These are phyloP conservation scores for Argentina silus DNA, from an alignment of 2,797 vertebrate genomes.

Conservation along the genomic window DNA sequence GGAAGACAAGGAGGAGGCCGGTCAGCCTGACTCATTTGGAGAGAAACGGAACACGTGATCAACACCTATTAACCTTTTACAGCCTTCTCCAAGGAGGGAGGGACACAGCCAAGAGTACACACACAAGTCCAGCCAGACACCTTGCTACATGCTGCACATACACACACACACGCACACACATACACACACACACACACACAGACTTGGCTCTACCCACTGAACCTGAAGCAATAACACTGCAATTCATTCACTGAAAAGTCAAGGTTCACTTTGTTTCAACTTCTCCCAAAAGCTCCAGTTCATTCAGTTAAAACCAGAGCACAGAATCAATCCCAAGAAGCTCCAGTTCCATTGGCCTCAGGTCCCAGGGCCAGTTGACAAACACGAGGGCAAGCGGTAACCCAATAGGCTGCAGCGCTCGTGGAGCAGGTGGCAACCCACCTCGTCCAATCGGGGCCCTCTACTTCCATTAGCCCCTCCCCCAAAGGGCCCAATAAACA, in stretches of 20 bases:
- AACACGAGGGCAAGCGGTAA: constrained; percentile 52
- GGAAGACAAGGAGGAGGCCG: constrained; percentile 14
- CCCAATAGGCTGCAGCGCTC: constrained; percentile 67
- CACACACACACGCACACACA: constrained; percentile 20
- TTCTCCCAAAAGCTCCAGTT: constrained; percentile 34
- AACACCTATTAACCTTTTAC: constrained; percentile 65
- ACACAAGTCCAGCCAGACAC: constrained; percentile 13
- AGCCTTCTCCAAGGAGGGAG: constrained; percentile 30
- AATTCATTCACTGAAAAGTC: constrained; percentile 37
- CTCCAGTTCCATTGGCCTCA: constrained; percentile 35
- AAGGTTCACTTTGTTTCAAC: constrained; percentile 54
- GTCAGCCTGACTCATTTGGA: constrained; percentile 28
- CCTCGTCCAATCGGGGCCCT: constrained; percentile 60
- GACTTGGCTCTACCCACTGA: constrained; percentile 13
- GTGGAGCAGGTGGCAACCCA: constrained; percentile 63
- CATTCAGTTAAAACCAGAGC: constrained; percentile 39
- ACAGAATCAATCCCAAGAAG: constrained; percentile 47
- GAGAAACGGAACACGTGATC: constrained; percentile 41
- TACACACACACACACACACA: neutral
- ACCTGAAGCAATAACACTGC: constrained; percentile 29
- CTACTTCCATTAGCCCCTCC: constrained; percentile 62
- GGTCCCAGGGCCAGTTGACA: constrained; percentile 52
- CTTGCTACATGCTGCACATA: constrained; percentile 11
- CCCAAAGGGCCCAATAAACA: constrained; percentile 67
- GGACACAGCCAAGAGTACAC: constrained; percentile 22